phyloP scores from a whole-genome alignment of 2,113 vertebrate species.

The Paramisgurnus dabryanus region DNA sequence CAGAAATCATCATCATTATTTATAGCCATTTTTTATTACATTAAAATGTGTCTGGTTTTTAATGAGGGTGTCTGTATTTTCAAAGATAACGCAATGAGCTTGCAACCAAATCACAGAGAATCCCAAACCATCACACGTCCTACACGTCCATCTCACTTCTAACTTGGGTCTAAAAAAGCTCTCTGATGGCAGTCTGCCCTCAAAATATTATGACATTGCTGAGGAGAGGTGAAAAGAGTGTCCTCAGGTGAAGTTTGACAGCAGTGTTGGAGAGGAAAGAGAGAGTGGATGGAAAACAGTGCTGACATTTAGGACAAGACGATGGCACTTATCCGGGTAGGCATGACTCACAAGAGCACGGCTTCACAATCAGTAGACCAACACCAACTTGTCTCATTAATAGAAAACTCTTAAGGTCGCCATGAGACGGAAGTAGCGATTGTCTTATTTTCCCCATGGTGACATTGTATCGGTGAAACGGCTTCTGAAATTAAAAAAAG shows the following conservation, averaged over 20 bases:
- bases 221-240: slow-evolving; percentile 61
- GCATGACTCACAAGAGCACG: slow-evolving; percentile 47
- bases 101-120: neutral
- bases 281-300: slow-evolving; percentile 55
- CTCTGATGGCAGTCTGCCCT: slow-evolving; percentile 54
- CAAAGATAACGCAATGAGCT: neutral
- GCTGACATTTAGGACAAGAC: slow-evolving; percentile 63
- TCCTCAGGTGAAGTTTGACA: slow-evolving; percentile 23
- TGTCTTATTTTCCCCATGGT: neutral
- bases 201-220: slow-evolving; percentile 61
- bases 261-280: slow-evolving; percentile 34
- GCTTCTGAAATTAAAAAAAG: too few species aligned
- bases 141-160: slow-evolving; percentile 64
- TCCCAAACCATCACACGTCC: neutral
- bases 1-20: neutral
- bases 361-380: neutral
- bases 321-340: slow-evolving; percentile 46
- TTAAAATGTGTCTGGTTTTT: neutral
- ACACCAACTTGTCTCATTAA: neutral
- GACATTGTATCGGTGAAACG: too few species aligned
- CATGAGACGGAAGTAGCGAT: neutral
- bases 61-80: neutral
- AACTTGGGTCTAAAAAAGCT: slow-evolving; percentile 59
- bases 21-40: neutral
- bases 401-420: neutral